phyloP scores from a whole-genome alignment of 2,888 invertebrate species.

The Onchidella celtica region DNA sequence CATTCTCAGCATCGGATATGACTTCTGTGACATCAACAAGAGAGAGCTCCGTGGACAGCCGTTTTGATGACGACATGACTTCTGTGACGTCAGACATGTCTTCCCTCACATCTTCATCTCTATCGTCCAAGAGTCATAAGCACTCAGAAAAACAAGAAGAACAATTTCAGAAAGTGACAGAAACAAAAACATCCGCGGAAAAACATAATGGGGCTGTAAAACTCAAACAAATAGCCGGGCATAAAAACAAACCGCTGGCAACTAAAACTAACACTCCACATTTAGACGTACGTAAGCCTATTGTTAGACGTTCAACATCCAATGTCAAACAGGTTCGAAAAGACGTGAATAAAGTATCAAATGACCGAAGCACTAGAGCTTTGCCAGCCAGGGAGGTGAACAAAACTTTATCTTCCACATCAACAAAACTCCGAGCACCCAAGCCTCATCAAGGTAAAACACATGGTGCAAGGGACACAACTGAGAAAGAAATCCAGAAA shows the following conservation, averaged over 20 bases:
- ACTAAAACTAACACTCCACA: neutral
- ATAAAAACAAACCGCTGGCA: neutral
- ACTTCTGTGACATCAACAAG: slow-evolving; percentile 36
- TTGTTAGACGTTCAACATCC: neutral
- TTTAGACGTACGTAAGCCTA: neutral
- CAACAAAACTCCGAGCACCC: neutral
- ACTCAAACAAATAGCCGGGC: neutral
- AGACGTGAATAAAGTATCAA: neutral
- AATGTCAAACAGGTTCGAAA: neutral
- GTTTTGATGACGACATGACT: slow-evolving; percentile 44
- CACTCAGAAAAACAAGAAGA: neutral
- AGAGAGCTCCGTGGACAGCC: slow-evolving; percentile 55
- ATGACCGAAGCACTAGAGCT: neutral
- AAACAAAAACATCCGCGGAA: neutral
- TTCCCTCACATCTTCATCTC: slow-evolving; percentile 10
- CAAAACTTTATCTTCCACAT: neutral
- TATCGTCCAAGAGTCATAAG: neutral
- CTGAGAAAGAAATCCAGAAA: neutral
- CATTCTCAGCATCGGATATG: neutral
- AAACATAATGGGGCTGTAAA: neutral
- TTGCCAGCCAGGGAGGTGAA: neutral
- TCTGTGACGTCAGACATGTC: slow-evolving; percentile 9
- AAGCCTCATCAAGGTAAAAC: neutral
- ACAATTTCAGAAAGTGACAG: neutral
- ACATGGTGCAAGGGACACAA: slow-evolving; percentile 10